phyloP scores from a whole-genome alignment of 53 echinoderm and acorn worm genomes.

The Actinopyga echinites region DNA sequence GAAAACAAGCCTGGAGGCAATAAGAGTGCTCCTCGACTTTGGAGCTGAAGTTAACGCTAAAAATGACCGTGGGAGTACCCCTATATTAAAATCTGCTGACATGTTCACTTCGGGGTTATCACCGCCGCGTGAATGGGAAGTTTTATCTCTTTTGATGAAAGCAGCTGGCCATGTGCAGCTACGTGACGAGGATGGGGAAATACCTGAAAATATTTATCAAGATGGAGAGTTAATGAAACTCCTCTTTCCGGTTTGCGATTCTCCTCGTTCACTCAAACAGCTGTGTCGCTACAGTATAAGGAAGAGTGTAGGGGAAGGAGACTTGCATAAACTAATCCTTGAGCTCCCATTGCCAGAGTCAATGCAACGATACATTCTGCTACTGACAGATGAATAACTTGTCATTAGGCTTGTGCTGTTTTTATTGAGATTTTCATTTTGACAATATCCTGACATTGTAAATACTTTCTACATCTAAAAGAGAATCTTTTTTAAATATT shows the following conservation, averaged over 20 bases:
- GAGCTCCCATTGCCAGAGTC: conserved; percentile 71
- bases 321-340: conserved; percentile 53
- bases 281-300: conserved; percentile 87
- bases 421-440: too few relatives aligned
- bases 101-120: conserved; percentile 72
- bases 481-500: too few relatives aligned
- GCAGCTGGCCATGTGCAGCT: conserved; percentile 76
- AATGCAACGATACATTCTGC: conserved; percentile 70
- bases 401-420: too few relatives aligned
- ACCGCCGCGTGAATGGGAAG: conserved; percentile 58
- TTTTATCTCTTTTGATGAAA: conserved; percentile 62
- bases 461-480: too few relatives aligned
- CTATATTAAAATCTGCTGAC: conserved; percentile 66
- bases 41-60: conserved; percentile 72
- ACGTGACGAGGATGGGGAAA: conserved; percentile 58
- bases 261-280: conserved; percentile 70
- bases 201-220: conserved; percentile 55
- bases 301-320: conserved; percentile 48
- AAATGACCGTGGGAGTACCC: conserved; percentile 62
- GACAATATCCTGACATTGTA: too few relatives aligned
- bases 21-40: conserved; percentile 73
- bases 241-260: conserved; percentile 58
- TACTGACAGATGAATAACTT: conserved; percentile 56
- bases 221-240: conserved; percentile 73
- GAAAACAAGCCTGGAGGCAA: conserved; percentile 83